A percentile compares a stretch with the other conserved stretches of the same genome.
phyloP scores from a whole-genome alignment of 2,888 invertebrate genomes.

The Gnatocerus cornutus region DNA sequence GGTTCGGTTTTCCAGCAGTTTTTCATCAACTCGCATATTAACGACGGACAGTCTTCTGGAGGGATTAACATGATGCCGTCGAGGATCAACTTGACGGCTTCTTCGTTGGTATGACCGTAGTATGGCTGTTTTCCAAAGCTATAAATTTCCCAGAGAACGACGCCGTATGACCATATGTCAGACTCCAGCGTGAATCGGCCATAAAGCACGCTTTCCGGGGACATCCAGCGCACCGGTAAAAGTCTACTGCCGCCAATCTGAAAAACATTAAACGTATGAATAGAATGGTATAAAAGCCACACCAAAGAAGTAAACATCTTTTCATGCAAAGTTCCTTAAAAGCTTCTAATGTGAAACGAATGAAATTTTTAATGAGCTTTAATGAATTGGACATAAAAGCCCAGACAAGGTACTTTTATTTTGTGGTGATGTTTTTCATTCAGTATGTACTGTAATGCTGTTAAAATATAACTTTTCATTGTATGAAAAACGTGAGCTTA shows the following conservation, averaged over 20 bases:
- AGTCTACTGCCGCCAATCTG: constrained; percentile 85
- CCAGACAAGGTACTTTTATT: no score
- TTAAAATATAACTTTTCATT: no score
- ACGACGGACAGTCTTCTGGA: constrained; percentile 84
- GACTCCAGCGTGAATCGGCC: constrained; percentile 93
- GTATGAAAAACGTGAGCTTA: no score
- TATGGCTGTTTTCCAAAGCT: constrained; percentile 95
- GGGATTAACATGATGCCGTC: constrained; percentile 87
- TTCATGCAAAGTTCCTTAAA: no score
- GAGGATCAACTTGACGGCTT: constrained; percentile 85
- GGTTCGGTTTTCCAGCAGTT: constrained; percentile 89
- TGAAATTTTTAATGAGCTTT: no score
- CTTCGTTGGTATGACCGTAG: constrained; percentile 92
- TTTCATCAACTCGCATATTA: constrained; percentile 84
- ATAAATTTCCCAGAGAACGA: constrained; percentile 95
- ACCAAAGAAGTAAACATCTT: no score
- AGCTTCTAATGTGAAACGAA: no score
- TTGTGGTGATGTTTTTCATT: no score
- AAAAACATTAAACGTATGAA: no score
- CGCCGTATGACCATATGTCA: constrained; percentile 95
- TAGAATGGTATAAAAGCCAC: no score
- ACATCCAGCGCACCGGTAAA: constrained; percentile 97
- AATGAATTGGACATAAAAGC: no score
- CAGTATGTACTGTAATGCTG: no score
- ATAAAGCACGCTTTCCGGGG: constrained; percentile 92